Base-by-base conservation (phyloP, 2,797 vertebrate genomes). In the Myioborus melanocephalus region DNA sequence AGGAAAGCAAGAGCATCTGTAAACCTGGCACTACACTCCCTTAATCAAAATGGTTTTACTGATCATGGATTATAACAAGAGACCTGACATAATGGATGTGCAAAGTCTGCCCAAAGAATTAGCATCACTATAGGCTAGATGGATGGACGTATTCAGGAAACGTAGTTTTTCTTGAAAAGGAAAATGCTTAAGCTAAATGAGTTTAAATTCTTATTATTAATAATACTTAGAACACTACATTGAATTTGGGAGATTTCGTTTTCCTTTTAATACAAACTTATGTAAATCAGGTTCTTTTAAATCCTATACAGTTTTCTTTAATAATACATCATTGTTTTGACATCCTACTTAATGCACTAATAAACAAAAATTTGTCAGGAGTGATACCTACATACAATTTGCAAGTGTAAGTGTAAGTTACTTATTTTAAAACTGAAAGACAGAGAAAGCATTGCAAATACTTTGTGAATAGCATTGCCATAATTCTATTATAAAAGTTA, bases 41-140 rank as follows among this genome's bases (percentile, higher is more conserved):
- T 95, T 95, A 95, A 93, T 94, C 63, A 96, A 96, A 97, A 93
- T 75, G 83, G 94, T 81, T 93, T 94, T 93, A 96, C 68, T 90
- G 83, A 95, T 59, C 44, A 27, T 66, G 66, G 81, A 94, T 95
- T 94, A 89, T 93, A 94, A 92, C 69, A 69, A 85, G 85, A 92
- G 78, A 95, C 61, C 49, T 89, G 83, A 89, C 69, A 85, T 85
- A 96, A 96, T 66, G 75, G 92, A 90, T 82, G 75, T 81, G 80
- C 78, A 94, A 96, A 93, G 64, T 88, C 63, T 83, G 85, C 72
- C 81, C 93, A 44, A 68, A 95, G 93, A 96, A 97, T 94, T 94
- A 95, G 83, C 76, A 95, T 85, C 34, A 76, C 65, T 91, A 75
- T 75, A 93, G 79, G 77, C 66, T 92, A 63, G 81, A 83, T 41